These are phyloP conservation scores for Tetragonula clypearis DNA, from an alignment of 1,140 invertebrate species.

Conservation along the genomic window DNA sequence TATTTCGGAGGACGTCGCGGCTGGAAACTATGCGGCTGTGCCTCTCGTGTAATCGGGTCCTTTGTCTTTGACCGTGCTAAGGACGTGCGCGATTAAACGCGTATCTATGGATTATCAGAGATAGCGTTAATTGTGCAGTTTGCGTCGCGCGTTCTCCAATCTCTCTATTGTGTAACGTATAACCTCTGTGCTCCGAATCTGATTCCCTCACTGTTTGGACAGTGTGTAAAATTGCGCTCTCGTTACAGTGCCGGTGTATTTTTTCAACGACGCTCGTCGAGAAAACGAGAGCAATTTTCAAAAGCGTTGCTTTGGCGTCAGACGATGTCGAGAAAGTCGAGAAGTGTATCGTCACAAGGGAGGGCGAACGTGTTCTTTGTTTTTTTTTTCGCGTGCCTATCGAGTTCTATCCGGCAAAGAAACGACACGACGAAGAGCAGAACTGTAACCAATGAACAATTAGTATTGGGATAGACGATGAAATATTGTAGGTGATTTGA, in stretches of 20 bases:
- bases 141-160: not conserved
- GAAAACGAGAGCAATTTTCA: too few relatives aligned
- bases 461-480: too few relatives aligned
- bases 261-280: too few relatives aligned
- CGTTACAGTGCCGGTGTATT: not conserved
- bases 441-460: too few relatives aligned
- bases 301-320: not conserved
- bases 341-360: not conserved
- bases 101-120: slow-evolving; percentile 37
- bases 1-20: not conserved
- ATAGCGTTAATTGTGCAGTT: slow-evolving; percentile 35
- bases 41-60: not conserved
- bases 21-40: not conserved
- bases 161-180: too few relatives aligned
- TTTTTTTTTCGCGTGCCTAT: too few relatives aligned
- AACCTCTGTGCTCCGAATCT: too few relatives aligned
- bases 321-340: not conserved
- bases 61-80: slow-evolving; percentile 39
- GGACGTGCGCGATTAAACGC: slow-evolving; percentile 29
- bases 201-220: too few relatives aligned
- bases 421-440: too few relatives aligned
- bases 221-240: not conserved
- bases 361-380: too few relatives aligned
- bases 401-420: too few relatives aligned
- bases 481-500: too few relatives aligned